Conservation (phyloP, 2,888 invertebrate species). For the Drosophila anomelani region DNA sequence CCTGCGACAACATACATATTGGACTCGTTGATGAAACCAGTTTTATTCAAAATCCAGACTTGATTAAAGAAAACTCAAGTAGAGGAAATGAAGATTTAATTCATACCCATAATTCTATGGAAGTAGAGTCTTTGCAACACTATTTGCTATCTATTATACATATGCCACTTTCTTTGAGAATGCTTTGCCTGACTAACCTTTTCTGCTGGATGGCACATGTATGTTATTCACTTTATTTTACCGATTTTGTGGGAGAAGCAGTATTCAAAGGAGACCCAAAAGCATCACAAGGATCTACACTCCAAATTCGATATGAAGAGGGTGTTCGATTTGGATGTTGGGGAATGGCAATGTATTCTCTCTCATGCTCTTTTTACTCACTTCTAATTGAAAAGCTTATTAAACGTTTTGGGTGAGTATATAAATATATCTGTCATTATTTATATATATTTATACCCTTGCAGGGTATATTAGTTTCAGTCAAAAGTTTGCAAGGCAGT, state of each 20-base stretch:
- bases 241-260: constrained; percentile 91
- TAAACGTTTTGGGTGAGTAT: constrained; percentile 87
- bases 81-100: constrained; percentile 9
- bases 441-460: too few species aligned
- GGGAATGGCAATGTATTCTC: constrained; percentile 97
- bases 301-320: constrained; percentile 91
- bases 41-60: neutral
- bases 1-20: neutral
- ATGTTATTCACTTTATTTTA: constrained; percentile 98
- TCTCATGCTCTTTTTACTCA: constrained; percentile 98
- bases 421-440: constrained; percentile 54
- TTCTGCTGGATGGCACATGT: constrained; percentile 99
- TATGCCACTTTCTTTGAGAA: constrained; percentile 94
- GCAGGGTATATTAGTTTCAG: too few species aligned
- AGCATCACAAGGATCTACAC: constrained; percentile 88
- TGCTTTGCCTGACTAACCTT: constrained; percentile 96
- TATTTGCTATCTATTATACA: constrained; percentile 95
- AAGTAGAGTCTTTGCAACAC: constrained; percentile 87
- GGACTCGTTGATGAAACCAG: constrained; percentile 32
- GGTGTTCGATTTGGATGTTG: constrained; percentile 98
- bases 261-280: constrained; percentile 85
- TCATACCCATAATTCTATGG: constrained; percentile 63
- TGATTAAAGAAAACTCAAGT: neutral
- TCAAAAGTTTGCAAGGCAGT: too few species aligned
- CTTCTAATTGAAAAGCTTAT: constrained; percentile 94